phyloP scores from a whole-genome alignment of 2,797 vertebrate genomes.

The Pantherophis alleghaniensis region DNA sequence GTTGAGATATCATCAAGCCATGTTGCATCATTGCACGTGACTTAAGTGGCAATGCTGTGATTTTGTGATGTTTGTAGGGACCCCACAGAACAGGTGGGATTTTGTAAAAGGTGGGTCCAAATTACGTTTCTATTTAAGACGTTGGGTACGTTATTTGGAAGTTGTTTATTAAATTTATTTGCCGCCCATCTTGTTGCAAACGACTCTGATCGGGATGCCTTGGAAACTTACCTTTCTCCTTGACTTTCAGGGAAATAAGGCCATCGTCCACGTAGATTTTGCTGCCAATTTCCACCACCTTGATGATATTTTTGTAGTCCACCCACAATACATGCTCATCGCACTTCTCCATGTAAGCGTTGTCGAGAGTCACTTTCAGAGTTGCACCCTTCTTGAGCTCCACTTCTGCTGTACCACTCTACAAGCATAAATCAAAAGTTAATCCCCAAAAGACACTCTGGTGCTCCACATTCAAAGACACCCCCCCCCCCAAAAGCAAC shows the following conservation, averaged over 20 bases:
- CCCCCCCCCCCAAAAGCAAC: not conserved
- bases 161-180: not conserved
- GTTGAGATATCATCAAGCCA: not conserved
- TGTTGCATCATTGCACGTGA: not conserved
- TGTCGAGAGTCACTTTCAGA: conserved; percentile 89
- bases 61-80: not conserved
- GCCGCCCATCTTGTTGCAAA: not conserved
- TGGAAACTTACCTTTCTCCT: conserved; percentile 81
- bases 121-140: not conserved
- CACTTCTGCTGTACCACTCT: conserved; percentile 95
- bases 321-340: conserved; percentile 87
- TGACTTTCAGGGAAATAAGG: conserved; percentile 91
- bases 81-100: too few species aligned
- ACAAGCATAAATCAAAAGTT: rapidly evolving
- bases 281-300: conserved; percentile 88
- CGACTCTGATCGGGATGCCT: not conserved
- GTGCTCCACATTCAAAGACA: not conserved
- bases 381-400: conserved; percentile 88
- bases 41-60: not conserved
- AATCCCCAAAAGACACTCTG: not conserved
- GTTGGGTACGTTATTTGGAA: not conserved
- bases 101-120: not conserved
- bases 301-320: conserved; percentile 95
- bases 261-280: conserved; percentile 96
- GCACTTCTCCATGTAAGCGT: conserved; percentile 86